Evolutionary conservation across 2,113 vertebrate genomes (phyloP).

Genomic region (Malurus cyaneus): DNA sequence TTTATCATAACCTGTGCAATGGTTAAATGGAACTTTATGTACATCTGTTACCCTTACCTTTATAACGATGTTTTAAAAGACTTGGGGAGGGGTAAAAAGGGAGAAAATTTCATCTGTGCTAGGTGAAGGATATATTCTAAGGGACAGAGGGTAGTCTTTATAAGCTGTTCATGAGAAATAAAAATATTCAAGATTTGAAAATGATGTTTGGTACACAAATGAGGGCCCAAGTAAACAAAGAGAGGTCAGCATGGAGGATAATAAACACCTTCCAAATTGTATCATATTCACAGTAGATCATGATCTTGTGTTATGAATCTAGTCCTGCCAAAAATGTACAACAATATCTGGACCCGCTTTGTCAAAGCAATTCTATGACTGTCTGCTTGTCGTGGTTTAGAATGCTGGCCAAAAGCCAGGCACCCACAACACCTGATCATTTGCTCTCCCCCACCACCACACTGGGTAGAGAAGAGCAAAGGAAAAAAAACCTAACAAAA

Average conservation of each 20-base stretch:
- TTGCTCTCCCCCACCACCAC: no score
- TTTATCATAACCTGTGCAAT: conserved; percentile 26
- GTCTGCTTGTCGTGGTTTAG: no score
- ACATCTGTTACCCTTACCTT: neutral
- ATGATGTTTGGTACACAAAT: neutral
- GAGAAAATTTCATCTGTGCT: neutral
- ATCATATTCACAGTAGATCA: neutral
- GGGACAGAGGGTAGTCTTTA: neutral
- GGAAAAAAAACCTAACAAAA: no score
- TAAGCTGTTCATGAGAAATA: neutral
- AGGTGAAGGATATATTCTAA: neutral
- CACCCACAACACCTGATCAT: no score
- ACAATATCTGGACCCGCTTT: neutral
- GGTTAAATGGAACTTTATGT: conserved; percentile 7
- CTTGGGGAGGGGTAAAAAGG: neutral
- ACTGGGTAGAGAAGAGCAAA: no score
- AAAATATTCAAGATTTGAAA: neutral
- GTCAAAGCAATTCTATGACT: neutral
- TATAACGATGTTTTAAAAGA: conserved; percentile 24
- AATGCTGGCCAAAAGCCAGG: no score
- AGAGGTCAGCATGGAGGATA: neutral
- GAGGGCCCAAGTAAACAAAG: neutral
- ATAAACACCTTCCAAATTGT: neutral
- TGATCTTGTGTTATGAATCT: neutral
- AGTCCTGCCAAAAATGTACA: neutral